Conservation (phyloP, 2,113 vertebrate genomes). For the Baryphthengus martii region DNA sequence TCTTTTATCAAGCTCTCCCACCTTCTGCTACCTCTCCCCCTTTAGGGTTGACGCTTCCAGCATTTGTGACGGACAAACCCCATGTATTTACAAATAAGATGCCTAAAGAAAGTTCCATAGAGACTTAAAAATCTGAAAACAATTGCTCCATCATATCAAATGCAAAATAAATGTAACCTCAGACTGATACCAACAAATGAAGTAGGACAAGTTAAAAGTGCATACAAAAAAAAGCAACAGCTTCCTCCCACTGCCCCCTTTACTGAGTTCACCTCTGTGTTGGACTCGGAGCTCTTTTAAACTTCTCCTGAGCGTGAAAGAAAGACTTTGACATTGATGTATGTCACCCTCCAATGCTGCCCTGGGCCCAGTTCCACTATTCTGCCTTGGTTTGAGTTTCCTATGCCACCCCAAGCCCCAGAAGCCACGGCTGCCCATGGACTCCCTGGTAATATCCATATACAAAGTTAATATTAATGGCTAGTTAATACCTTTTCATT, state of each 20-base stretch:
- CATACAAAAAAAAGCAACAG: neutral
- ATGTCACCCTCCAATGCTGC: rapidly evolving
- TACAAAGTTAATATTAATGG: neutral
- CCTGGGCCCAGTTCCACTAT: neutral
- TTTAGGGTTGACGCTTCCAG: neutral
- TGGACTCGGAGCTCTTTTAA: neutral
- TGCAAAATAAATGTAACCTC: neutral
- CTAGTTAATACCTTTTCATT: neutral
- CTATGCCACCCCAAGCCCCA: neutral
- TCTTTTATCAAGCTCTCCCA: neutral
- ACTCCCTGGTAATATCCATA: neutral
- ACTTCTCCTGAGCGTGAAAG: neutral
- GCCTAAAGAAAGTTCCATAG: neutral
- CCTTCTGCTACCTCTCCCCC: neutral
- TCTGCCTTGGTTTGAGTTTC: neutral
- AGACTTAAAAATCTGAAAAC: neutral
- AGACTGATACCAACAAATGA: neutral
- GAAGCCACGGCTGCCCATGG: neutral
- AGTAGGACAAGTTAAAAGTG: neutral
- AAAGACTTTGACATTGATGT: neutral
- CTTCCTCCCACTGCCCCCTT: neutral
- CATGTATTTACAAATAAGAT: neutral
- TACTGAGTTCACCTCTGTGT: neutral
- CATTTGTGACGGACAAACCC: neutral
- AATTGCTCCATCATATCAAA: neutral